Conservation (phyloP, 37 sponge, comb jelly and placozoan species). For the Mnemiopsis leidyi region DNA sequence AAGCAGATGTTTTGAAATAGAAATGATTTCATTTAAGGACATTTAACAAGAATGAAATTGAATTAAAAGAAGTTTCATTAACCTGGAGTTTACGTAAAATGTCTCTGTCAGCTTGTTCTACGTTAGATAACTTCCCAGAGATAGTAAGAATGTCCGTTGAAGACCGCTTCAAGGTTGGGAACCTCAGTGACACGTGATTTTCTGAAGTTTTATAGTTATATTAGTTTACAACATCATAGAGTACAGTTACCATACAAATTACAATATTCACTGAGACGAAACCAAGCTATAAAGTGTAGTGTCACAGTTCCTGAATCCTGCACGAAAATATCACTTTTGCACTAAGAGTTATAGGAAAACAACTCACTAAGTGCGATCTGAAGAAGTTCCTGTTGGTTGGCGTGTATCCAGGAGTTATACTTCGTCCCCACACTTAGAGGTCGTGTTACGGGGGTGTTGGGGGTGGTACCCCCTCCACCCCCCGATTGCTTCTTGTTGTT, state of each 20-base stretch:
- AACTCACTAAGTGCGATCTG: slow-evolving; percentile 17
- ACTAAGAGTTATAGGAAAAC: not conserved
- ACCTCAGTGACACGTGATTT: not conserved
- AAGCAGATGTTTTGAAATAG: not conserved
- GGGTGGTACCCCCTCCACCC: not conserved
- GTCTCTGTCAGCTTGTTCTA: not conserved
- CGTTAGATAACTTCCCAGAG: not conserved
- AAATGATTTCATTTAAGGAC: not conserved
- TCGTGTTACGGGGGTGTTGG: not conserved
- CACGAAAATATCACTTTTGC: too few species aligned
- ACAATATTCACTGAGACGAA: too few species aligned
- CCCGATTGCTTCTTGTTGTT: not conserved
- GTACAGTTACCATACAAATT: not conserved
- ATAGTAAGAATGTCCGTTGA: not conserved
- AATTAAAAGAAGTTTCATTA: not conserved
- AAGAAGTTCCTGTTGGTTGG: not conserved
- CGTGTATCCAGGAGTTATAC: not conserved
- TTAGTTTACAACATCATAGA: too few species aligned
- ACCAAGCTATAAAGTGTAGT: too few species aligned
- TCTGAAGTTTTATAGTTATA: not conserved
- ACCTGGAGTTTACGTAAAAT: not conserved
- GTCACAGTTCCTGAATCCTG: too few species aligned
- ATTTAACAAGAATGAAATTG: too few species aligned
- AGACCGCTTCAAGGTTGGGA: not conserved
- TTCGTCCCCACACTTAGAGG: not conserved